Evolutionary conservation across 2,113 vertebrate species (phyloP).

Genomic region (Seriola dumerili): DNA sequence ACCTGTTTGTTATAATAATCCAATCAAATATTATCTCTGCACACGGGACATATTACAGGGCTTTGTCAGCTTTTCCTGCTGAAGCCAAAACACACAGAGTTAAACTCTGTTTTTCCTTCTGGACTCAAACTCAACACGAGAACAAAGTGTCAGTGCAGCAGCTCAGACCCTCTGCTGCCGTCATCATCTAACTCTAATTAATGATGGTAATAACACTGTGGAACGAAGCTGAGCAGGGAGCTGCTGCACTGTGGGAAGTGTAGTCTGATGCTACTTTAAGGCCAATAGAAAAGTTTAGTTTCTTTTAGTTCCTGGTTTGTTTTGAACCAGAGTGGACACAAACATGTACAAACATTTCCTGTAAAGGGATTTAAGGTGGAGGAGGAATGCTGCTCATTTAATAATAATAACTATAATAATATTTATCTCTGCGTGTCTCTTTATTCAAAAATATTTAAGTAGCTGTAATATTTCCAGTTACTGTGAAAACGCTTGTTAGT

Average conservation of each 20-base stretch:
- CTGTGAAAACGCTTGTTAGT: too few species aligned
- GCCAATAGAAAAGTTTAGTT: not conserved
- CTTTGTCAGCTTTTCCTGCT: not conserved
- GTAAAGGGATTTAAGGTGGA: too few species aligned
- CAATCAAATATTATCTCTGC: not conserved
- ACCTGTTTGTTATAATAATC: not conserved
- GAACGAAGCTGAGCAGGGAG: not conserved
- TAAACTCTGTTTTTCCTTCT: not conserved
- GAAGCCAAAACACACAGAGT: not conserved
- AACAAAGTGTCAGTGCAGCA: not conserved
- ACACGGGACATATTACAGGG: not conserved
- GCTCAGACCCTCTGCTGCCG: not conserved
- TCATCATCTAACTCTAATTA: slow-evolving; percentile 4
- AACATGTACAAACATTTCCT: too few species aligned
- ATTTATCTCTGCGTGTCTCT: too few species aligned
- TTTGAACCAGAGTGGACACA: too few species aligned
- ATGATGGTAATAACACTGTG: not conserved
- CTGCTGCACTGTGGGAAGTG: not conserved
- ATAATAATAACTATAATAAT: too few species aligned
- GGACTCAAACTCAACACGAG: not conserved
- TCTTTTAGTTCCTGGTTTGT: too few species aligned
- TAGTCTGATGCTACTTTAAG: not conserved
- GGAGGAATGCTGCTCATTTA: too few species aligned
- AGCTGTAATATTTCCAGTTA: too few species aligned
- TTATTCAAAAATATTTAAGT: too few species aligned